These are phyloP conservation scores for Pristionchus entomophagus DNA, from an alignment of 2,888 invertebrate species.

Conservation along the genomic window DNA sequence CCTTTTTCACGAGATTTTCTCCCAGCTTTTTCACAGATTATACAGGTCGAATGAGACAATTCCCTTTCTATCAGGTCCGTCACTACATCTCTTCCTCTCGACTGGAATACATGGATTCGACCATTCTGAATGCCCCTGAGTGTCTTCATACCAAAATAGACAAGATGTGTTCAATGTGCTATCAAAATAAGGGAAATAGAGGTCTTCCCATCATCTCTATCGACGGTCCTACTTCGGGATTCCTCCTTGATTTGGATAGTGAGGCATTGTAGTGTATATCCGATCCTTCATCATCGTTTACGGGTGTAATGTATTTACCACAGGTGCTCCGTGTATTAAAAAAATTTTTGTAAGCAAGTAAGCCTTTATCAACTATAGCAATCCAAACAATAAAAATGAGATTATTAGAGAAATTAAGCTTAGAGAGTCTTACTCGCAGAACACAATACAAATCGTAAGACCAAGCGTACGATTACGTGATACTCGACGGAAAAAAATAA, in stretches of 20 bases:
- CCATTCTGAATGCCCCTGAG: neutral
- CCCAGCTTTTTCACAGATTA: no score
- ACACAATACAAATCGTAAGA: constrained; percentile 2
- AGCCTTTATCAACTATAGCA: constrained; percentile 16
- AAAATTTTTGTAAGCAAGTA: neutral
- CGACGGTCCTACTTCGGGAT: neutral
- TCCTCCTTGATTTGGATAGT: neutral
- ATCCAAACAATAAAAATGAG: constrained; percentile 1
- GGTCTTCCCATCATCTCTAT: neutral
- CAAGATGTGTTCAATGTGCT: constrained; percentile 28
- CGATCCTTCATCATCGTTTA: neutral
- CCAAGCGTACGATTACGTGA: constrained; percentile 33
- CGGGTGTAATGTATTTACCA: neutral
- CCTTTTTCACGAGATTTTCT: no score
- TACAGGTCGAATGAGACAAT: no score
- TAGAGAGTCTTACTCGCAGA: constrained; percentile 23
- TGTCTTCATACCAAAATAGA: constrained; percentile 1
- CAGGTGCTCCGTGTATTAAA: neutral
- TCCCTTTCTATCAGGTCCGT: constrained; percentile 43
- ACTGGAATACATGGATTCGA: constrained; percentile 12
- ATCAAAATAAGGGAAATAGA: neutral
- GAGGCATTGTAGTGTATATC: neutral
- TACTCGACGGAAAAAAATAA: constrained; percentile 1
- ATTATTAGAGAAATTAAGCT: neutral
- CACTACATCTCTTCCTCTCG: constrained; percentile 39